Evolutionary conservation across 2,888 invertebrate genomes (phyloP), one percentile per base, ranked within the genome.

Genomic region (Leptopilina drosophilae): DNA sequence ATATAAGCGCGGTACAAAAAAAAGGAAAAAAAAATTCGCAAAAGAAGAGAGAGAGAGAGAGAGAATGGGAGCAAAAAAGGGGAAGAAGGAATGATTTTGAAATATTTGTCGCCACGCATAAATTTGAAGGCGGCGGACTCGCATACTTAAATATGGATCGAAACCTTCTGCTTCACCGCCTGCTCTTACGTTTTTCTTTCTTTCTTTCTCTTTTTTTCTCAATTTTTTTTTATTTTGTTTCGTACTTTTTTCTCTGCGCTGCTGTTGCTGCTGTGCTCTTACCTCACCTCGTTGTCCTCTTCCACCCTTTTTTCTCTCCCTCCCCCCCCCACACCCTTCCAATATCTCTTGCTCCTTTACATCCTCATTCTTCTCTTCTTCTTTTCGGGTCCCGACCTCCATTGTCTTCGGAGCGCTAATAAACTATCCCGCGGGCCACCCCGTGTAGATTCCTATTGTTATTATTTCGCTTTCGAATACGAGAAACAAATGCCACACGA

Each of bases 331-430:
- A 42, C 6, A 42, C 85, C 77, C 82, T 78, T 75, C 81, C 81
- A 79, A 82, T 79, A 78, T 80, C 82, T 79, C 80, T 80, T 53
- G 73, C 64, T 78, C 79, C 82, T 79, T 69, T 64, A 64, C 53
- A 76, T 80, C 79, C 78, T 84, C 79, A 76, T 78, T 84, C 82
- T 87, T 82, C 84, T 85, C 87, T 88, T 85, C 86, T 88, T 90
- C 88, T 88, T 90, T 90, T 90, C 89, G 88, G 90, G 90, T 90
- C 91, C 86, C 89, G 90, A 90, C 90, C 90, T 90, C 90, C 89
- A 91, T 91, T 91, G 90, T 91, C 89, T 90, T 85, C 86, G 82
- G 87, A 89, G 87, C 90, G 88, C 90, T 91, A 90, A 90, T 91
- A 91, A 91, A 91, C 90, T 88, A 91, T 90, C 88, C 88, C 82